phyloP scores from a whole-genome alignment of 2,113 vertebrate species.

The Chlamydotis undulata region DNA sequence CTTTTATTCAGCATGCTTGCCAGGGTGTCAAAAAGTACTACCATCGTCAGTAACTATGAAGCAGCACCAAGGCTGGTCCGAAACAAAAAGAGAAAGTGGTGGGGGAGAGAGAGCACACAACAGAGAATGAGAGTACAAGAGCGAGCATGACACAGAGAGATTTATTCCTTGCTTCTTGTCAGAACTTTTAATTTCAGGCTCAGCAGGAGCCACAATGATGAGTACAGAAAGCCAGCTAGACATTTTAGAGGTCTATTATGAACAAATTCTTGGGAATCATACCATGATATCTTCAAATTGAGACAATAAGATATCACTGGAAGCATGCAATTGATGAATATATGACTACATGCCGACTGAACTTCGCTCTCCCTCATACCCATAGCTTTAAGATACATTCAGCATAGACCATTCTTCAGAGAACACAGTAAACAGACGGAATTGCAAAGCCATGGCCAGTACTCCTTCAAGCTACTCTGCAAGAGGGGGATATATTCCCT shows the following conservation, averaged over 20 bases:
- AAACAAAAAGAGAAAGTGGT: not conserved
- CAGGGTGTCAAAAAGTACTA: slow-evolving; percentile 35
- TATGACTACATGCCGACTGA: slow-evolving; percentile 49
- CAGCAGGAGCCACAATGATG: slow-evolving; percentile 64
- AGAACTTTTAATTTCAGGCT: slow-evolving; percentile 74
- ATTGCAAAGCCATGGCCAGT: not conserved
- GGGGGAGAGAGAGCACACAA: not conserved
- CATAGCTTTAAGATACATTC: slow-evolving; percentile 59
- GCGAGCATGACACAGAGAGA: not conserved
- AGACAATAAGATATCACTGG: slow-evolving; percentile 55
- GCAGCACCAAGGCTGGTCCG: not conserved
- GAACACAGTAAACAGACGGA: not conserved
- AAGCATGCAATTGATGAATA: slow-evolving; percentile 42
- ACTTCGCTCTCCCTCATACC: not conserved
- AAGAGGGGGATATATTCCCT: not conserved
- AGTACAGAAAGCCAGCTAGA: slow-evolving; percentile 57
- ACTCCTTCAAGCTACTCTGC: not conserved
- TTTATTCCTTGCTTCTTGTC: slow-evolving; percentile 55
- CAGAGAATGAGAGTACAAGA: not conserved
- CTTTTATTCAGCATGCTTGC: slow-evolving; percentile 22
- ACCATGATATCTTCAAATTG: slow-evolving; percentile 57
- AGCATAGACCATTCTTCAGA: slow-evolving; percentile 61
- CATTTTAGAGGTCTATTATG: slow-evolving; percentile 57
- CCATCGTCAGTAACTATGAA: not conserved
- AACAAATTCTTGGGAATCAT: slow-evolving; percentile 67